Conservation (phyloP, 1,140 invertebrate genomes). For the Lanistes nyassanus region DNA sequence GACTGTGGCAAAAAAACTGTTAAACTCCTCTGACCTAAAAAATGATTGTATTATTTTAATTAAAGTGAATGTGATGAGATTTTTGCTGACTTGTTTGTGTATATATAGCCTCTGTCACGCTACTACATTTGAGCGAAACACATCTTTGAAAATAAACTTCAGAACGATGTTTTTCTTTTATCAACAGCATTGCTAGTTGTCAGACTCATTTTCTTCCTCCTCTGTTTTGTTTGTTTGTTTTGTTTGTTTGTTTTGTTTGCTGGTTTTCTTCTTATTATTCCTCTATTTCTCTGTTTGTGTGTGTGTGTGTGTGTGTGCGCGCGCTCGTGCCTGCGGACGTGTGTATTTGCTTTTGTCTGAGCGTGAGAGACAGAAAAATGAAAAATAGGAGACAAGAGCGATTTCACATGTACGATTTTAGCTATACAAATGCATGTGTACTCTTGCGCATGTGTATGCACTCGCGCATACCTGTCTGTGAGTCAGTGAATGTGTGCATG, state of each 20-base stretch:
- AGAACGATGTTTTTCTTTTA: background rate
- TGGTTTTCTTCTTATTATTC: background rate
- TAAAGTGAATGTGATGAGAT: too few species aligned
- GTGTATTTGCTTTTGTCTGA: background rate
- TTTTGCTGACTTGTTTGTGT: too few species aligned
- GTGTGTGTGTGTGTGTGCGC: constrained; percentile 5
- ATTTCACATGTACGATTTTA: background rate
- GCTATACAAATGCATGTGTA: background rate
- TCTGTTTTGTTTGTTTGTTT: background rate
- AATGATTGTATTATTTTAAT: too few species aligned
- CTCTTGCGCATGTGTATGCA: background rate
- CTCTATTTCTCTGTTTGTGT: constrained; percentile 1
- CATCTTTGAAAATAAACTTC: too few species aligned
- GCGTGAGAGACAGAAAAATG: background rate
- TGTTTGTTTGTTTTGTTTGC: background rate
- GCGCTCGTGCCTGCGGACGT: background rate
- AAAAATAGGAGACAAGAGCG: background rate
- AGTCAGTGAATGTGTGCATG: background rate
- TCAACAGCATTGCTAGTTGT: background rate
- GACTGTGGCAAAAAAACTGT: too few species aligned
- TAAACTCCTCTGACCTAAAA: too few species aligned
- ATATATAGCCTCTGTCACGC: too few species aligned
- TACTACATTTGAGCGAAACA: too few species aligned
- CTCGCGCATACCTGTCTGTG: background rate
- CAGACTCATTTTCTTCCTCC: background rate